A percentile compares a stretch with the other conserved stretches of the same genome.
These are phyloP conservation scores for Conomelus anceps DNA, from an alignment of 2,888 invertebrate species.

Conservation along the genomic window DNA sequence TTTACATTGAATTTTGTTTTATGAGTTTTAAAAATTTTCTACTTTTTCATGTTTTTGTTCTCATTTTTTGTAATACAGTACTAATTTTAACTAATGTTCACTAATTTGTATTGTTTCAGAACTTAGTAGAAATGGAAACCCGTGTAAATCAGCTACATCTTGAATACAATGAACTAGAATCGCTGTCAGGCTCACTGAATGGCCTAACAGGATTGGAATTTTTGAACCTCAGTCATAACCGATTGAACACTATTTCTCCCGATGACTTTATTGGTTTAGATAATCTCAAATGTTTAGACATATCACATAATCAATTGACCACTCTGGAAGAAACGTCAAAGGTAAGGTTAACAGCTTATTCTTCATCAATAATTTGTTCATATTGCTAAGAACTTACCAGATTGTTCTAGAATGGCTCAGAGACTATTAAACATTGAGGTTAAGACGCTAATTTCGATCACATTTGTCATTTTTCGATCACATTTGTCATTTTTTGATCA, in stretches of 20 bases:
- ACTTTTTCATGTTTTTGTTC: too few relatives aligned
- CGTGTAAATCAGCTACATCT: slow-evolving; percentile 63
- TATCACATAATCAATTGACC: slow-evolving; percentile 68
- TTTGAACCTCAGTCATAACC: slow-evolving; percentile 69
- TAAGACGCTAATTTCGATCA: too few relatives aligned
- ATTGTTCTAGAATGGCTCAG: too few relatives aligned
- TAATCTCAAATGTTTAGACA: slow-evolving; percentile 63
- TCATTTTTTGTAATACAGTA: too few relatives aligned
- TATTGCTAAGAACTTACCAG: too few relatives aligned
- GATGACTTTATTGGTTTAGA: slow-evolving; percentile 74
- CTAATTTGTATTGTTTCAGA: slow-evolving; percentile 46
- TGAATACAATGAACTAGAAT: slow-evolving; percentile 64
- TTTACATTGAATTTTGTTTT: too few relatives aligned
- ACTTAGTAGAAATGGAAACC: slow-evolving; percentile 69
- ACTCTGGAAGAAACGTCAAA: slow-evolving; percentile 76
- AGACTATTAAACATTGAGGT: too few relatives aligned
- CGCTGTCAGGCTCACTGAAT: slow-evolving; percentile 65
- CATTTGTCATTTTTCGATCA: too few relatives aligned
- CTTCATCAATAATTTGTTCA: too few relatives aligned
- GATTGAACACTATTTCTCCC: slow-evolving; percentile 62
- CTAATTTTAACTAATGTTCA: too few relatives aligned
- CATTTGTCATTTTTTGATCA: too few relatives aligned
- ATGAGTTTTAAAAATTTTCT: not conserved
- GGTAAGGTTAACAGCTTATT: slow-evolving; percentile 50
- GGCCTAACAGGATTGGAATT: slow-evolving; percentile 65